Evolutionary conservation across 2,113 vertebrate species (phyloP).

Genomic region (Semnopithecus entellus): DNA sequence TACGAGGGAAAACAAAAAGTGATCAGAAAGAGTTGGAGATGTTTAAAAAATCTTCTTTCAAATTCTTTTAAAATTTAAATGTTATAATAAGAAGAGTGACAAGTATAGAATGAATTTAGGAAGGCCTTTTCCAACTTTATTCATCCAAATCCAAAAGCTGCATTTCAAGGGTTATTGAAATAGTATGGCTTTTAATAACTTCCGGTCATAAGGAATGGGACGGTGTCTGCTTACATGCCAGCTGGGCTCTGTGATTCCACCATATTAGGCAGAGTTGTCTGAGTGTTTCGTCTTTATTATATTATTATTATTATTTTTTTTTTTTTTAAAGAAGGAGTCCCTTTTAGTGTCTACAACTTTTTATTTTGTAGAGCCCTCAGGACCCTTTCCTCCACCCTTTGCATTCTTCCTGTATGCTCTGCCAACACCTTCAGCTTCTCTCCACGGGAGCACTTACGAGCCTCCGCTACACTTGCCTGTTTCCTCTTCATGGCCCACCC

Average conservation of each 20-base stretch:
- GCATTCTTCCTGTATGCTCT: background rate
- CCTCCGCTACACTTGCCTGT: no score
- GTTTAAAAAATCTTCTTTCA: background rate
- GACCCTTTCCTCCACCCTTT: background rate
- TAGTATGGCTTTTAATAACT: background rate
- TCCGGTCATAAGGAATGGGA: background rate
- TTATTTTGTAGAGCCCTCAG: background rate
- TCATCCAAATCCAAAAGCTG: background rate
- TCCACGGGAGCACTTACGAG: fast-evolving
- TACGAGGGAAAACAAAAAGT: background rate
- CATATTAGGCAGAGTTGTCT: background rate
- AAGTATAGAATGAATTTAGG: conserved; percentile 49
- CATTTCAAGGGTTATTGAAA: background rate
- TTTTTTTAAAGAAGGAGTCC: background rate
- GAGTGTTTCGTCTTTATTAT: background rate
- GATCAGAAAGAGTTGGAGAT: background rate
- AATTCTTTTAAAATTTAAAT: conserved; percentile 62
- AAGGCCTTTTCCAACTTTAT: background rate
- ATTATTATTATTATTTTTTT: background rate
- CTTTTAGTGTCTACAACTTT: background rate
- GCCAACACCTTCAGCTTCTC: background rate
- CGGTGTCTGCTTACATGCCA: no score
- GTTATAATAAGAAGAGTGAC: conserved; percentile 66
- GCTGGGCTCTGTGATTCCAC: no score
- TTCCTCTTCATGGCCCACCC: background rate